Conservation (phyloP, 2,888 invertebrate genomes). For the Ophion costatus region DNA sequence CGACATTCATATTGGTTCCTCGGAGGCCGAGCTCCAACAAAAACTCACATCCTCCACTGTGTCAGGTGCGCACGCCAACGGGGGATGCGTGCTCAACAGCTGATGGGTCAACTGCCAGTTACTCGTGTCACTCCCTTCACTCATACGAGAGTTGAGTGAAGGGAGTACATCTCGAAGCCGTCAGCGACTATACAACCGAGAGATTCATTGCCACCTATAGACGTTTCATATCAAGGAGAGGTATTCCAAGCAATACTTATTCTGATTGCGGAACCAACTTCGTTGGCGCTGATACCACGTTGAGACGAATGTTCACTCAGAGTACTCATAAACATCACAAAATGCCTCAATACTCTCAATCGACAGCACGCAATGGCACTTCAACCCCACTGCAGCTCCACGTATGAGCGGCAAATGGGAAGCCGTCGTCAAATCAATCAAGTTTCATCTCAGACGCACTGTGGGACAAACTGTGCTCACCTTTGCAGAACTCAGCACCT, state of each 20-base stretch:
- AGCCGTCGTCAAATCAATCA: constrained; percentile 71
- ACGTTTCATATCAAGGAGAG: too few relatives aligned
- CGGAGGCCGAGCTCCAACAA: constrained; percentile 53
- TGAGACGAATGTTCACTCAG: constrained; percentile 21
- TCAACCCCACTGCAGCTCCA: constrained; percentile 71
- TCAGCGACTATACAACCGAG: too few relatives aligned
- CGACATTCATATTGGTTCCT: constrained; percentile 65
- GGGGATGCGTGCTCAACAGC: constrained; percentile 58
- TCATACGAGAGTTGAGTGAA: constrained; percentile 67
- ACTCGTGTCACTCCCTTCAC: constrained; percentile 60
- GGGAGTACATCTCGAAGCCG: constrained; percentile 55
- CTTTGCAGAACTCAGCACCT: constrained; percentile 70
- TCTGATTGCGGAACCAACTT: too few relatives aligned
- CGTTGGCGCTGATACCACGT: constrained; percentile 49
- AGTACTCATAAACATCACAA: background rate
- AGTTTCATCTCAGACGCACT: constrained; percentile 68
- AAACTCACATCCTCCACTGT: constrained; percentile 47
- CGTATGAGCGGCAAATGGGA: constrained; percentile 75
- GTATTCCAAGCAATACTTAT: too few relatives aligned
- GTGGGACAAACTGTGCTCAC: constrained; percentile 66
- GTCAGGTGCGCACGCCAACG: too few relatives aligned
- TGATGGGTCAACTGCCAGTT: constrained; percentile 67
- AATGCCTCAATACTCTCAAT: background rate
- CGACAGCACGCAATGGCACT: constrained; percentile 63
- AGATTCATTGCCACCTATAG: too few relatives aligned